Percentiles rank a stretch among this genome's conserved stretches.
These are phyloP conservation scores for Passer montanus DNA, from an alignment of 2,113 vertebrate genomes.

Conservation along the genomic window DNA sequence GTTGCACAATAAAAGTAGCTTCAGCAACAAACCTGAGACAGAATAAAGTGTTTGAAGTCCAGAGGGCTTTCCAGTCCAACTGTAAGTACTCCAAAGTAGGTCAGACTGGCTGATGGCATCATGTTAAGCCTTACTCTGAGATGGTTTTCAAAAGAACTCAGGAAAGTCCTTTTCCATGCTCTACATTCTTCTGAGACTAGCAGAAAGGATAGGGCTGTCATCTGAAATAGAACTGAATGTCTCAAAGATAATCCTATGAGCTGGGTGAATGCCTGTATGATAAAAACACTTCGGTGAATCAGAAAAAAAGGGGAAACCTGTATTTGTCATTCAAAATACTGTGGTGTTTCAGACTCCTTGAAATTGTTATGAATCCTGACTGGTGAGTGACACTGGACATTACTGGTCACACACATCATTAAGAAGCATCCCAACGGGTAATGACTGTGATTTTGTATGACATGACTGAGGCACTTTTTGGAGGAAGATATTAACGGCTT, in stretches of 20 bases:
- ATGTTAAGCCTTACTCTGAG: not conserved
- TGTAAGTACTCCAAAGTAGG: slow-evolving; percentile 32
- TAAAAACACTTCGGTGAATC: slow-evolving; percentile 6
- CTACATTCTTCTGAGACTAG: slow-evolving; percentile 42
- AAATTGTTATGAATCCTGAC: not conserved
- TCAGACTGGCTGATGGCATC: slow-evolving; percentile 11
- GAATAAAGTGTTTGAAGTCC: not conserved
- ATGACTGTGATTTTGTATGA: not conserved
- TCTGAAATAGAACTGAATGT: slow-evolving; percentile 35
- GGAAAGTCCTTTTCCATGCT: slow-evolving; percentile 3
- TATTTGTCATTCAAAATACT: slow-evolving; percentile 18
- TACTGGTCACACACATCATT: not conserved
- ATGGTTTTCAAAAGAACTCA: slow-evolving; percentile 26
- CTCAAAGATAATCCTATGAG: slow-evolving; percentile 51
- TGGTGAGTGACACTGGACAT: not conserved
- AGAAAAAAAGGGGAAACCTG: slow-evolving; percentile 18
- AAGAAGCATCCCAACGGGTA: not conserved
- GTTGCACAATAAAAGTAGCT: not conserved
- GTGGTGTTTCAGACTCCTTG: not conserved
- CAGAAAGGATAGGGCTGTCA: slow-evolving; percentile 50
- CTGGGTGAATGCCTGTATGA: slow-evolving; percentile 9
- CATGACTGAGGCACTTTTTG: not conserved
- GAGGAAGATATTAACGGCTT: not conserved
- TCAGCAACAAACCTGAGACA: not conserved
- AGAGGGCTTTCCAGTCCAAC: not conserved